Conservation (phyloP, 2,797 vertebrate genomes). For the Pseudochaenichthys georgianus region DNA sequence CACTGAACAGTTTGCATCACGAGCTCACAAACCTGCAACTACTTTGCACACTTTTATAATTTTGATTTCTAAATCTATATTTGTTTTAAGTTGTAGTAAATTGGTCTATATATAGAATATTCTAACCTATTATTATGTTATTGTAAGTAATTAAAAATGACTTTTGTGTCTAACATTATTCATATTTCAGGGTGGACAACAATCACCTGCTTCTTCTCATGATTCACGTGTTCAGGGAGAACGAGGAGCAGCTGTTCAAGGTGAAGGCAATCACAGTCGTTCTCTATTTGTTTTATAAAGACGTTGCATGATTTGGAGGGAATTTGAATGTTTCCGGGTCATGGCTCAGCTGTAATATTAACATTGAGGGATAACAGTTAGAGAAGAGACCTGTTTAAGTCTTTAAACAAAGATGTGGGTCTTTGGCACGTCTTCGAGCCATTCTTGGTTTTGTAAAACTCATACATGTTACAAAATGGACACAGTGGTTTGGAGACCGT, state of each 20-base stretch:
- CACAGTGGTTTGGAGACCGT: constrained; percentile 36
- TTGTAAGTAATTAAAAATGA: too few species aligned
- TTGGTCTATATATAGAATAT: too few species aligned
- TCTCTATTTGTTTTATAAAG: not conserved
- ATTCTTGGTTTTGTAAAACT: constrained; percentile 6
- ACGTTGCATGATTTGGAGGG: not conserved
- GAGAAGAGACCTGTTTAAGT: too few species aligned
- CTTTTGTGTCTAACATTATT: constrained; percentile 23
- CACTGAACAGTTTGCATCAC: too few species aligned
- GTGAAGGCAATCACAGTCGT: constrained; percentile 70
- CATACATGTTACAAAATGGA: constrained; percentile 16
- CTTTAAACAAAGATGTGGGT: not conserved
- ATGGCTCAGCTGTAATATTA: not conserved
- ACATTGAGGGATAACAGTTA: not conserved
- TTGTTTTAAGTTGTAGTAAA: too few species aligned
- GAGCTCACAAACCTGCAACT: too few species aligned
- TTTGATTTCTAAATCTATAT: too few species aligned
- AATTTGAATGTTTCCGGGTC: not conserved
- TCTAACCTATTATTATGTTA: too few species aligned
- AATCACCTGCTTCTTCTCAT: constrained; percentile 97
- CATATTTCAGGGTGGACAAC: constrained; percentile 93
- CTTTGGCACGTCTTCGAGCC: not conserved
- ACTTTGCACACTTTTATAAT: too few species aligned
- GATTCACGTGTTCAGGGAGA: constrained; percentile 98
- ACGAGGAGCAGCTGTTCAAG: constrained; percentile 97